Percentiles rank a stretch among this genome's conserved stretches.
These are phyloP conservation scores for Acromyrmex echinatior DNA, from an alignment of 1,140 invertebrate species.

Conservation along the genomic window DNA sequence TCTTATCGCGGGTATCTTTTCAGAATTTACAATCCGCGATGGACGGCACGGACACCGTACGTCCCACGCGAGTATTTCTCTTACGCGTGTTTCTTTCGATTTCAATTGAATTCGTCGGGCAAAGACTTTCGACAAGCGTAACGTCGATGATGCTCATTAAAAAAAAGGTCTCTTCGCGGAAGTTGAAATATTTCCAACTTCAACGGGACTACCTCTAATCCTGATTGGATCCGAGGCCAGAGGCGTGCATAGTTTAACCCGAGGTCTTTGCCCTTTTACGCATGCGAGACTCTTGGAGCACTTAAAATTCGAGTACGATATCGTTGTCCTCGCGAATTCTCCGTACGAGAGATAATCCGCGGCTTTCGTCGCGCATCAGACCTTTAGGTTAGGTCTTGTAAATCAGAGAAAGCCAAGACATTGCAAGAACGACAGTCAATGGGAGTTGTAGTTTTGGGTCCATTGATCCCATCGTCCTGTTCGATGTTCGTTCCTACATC, in stretches of 20 bases:
- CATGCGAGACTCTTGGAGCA: constrained; percentile 22
- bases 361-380: not conserved
- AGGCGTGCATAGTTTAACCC: constrained; percentile 60
- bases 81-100: too few relatives aligned
- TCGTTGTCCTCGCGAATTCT: constrained; percentile 40
- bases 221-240: constrained; percentile 55
- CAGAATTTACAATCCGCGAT: constrained; percentile 23
- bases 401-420: not conserved
- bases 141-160: not conserved
- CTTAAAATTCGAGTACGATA: constrained; percentile 48
- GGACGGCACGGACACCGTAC: constrained; percentile 10
- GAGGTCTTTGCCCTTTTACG: constrained; percentile 59
- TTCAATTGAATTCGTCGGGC: too few relatives aligned
- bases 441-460: too few relatives aligned
- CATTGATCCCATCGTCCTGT: not conserved
- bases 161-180: not conserved
- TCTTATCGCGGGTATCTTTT: constrained; percentile 34
- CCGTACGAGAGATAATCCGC: constrained; percentile 4
- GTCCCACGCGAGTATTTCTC: not conserved
- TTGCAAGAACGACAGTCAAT: not conserved
- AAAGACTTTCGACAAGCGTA: not conserved
- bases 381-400: not conserved
- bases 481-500: not conserved
- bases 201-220: constrained; percentile 10
- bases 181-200: constrained; percentile 28